These are phyloP conservation scores for Magallana angulata DNA, from an alignment of 1,140 invertebrate genomes.

Conservation along the genomic window DNA sequence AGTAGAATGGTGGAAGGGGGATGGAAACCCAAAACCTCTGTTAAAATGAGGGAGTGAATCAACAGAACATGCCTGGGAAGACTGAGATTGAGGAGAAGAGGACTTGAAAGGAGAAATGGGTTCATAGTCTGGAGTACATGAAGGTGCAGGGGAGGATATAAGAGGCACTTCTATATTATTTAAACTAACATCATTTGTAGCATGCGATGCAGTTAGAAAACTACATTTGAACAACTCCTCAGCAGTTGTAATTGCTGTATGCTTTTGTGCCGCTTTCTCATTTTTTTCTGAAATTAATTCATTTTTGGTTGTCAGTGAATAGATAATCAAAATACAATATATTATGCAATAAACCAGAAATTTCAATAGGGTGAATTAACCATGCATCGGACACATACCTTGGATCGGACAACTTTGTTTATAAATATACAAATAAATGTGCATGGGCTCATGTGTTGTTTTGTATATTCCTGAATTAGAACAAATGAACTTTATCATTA, in stretches of 20 bases:
- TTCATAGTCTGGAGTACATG: not conserved
- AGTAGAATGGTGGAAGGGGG: not conserved
- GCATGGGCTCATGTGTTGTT: too few species aligned
- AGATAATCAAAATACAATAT: not conserved
- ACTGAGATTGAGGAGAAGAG: not conserved
- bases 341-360: not conserved
- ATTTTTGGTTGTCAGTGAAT: not conserved
- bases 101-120: not conserved
- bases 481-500: too few species aligned
- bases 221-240: constrained; percentile 1
- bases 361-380: too few species aligned
- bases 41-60: not conserved
- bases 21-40: not conserved
- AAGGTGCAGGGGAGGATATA: not conserved
- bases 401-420: too few species aligned
- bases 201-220: not conserved
- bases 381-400: too few species aligned
- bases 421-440: too few species aligned
- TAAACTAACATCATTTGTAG: not conserved
- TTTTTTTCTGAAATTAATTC: constrained; percentile 32
- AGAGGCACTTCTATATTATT: not conserved
- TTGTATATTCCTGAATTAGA: too few species aligned
- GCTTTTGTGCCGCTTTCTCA: not conserved
- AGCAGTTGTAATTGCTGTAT: constrained; percentile 17
- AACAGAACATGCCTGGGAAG: not conserved